Base-by-base conservation (phyloP, 2,888 invertebrate species). In the Gastracanthus pulcherrimus region DNA sequence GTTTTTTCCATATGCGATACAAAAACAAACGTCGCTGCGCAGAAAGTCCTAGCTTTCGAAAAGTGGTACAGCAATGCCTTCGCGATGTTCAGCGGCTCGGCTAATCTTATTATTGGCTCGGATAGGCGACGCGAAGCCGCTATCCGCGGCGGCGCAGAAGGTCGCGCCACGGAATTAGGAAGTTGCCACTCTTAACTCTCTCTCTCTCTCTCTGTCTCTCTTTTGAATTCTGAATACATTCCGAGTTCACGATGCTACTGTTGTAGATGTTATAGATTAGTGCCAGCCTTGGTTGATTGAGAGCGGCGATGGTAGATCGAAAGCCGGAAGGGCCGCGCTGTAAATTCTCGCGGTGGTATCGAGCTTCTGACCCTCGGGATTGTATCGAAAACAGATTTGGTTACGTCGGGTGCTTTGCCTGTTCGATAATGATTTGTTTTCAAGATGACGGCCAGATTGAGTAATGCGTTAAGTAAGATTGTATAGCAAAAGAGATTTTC, bases 141-240 rank as follows among this genome's bases (percentile, higher is more conserved):
- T 29, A 29, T 26, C 1, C 78, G 41, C 75, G 72, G 16, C 76
- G 70, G 70, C 29, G 72, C 71, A 58, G 66, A 83, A 75, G 77
- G 75, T 75, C 80, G 77, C 58, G 67, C 66, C 51, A 60, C 79
- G 77, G 83, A 83, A 84, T 79, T 83, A 83, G 83, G 83, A 83
- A 83, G 83, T 83, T 78, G 23, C 41, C 45, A 13, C 19, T 66
- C 2, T 1, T 7, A 41, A 16, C 26, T 66, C 23, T 55, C 31
- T 36, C 5, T 31, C 34, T 31, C n/a, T 62, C n/a, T 67, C 5
- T 31, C 34, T 31, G 9, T 62, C n/a, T 67, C 13, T 69, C 51
- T 58, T 29, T 64, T 60, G 60, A 26, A 19, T 41, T 26, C 19
- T 60, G 19, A n/a, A 31, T 38, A n/a, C 29, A 23, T 9, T 29